Percentiles rank a stretch among this genome's conserved stretches.
phyloP scores from a whole-genome alignment of 2,113 vertebrate species.

The Neofelis nebulosa region DNA sequence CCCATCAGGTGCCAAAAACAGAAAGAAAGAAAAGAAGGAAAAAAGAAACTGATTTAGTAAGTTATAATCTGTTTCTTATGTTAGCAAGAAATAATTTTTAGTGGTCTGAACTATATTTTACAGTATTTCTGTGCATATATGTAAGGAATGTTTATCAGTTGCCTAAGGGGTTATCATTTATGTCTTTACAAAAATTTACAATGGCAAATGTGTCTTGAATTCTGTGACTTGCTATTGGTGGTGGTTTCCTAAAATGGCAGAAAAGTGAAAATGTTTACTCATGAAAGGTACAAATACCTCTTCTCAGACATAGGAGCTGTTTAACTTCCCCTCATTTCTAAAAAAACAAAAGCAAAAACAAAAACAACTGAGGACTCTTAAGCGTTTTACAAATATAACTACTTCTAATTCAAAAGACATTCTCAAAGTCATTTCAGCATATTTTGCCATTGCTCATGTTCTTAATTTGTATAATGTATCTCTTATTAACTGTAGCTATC shows the following conservation, averaged over 20 bases:
- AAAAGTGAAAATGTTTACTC: conserved; percentile 27
- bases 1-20: conserved; percentile 88
- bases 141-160: conserved; percentile 40
- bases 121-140: conserved; percentile 14
- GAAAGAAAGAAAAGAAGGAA: conserved; percentile 98
- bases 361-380: not conserved
- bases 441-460: not conserved
- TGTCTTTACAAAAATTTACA: conserved; percentile 1
- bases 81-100: not conserved
- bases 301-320: not conserved
- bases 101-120: not conserved
- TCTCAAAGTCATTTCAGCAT: not conserved
- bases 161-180: not conserved
- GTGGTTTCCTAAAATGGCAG: not conserved
- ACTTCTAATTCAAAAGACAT: not conserved
- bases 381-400: not conserved
- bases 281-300: not conserved
- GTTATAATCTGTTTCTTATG: conserved; percentile 73
- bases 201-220: not conserved
- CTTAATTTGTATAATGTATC: not conserved
- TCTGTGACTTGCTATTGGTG: not conserved
- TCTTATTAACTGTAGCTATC: not conserved
- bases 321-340: not conserved
- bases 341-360: not conserved
- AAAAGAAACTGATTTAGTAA: conserved; percentile 96